Evolutionary conservation across 2,113 vertebrate species (phyloP), one percentile per base, ranked within the genome.

Genomic region (Opisthocomus hoazin): DNA sequence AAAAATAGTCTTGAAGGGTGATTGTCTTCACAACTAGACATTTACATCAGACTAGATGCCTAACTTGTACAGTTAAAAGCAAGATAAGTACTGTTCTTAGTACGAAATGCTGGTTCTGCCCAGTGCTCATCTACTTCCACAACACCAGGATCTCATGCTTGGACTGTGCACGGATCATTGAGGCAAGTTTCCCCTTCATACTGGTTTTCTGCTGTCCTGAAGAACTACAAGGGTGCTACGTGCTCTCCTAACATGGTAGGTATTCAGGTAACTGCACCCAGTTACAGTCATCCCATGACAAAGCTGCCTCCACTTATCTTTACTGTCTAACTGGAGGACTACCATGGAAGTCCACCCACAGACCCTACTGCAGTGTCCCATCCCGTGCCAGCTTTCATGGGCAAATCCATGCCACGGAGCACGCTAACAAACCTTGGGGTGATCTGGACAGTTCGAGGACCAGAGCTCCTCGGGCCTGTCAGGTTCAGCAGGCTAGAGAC

Each of bases 161-260:
- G 77, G 51, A 84, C 41, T 37, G 4, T 2, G 8, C 10, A n/a
- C 4, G 17, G 27, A 53, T 54, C 71, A 37, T 53, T 12, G 68
- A 27, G 75, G 43, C 14, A 79, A 84, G 34, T 30, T 79, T 68
- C 41, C 56, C 34, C 4, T 39, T 48, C 23, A 30, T 15, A 23
- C 12, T 53, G 51, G 32, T 54, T 24, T 96, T 78, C 74, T 84
- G 36, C 29, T 78, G 41, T 65, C 15, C 51, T 82, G 51, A 70
- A 57, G 68, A 86, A 58, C 13, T 41, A 6, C 0, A 0, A 85
- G 19, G 12, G 45, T 61, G 26, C 48, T 48, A 9, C 0, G 0
- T 48, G 45, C 29, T 36, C 41, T 66, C 23, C 74, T 45, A n/a
- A 57, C 9, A 30, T 6, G 11, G 29, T 12, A 63, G 37, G 22